Conservation (phyloP, 1,140 invertebrate genomes). For the Adelges cooleyi region DNA sequence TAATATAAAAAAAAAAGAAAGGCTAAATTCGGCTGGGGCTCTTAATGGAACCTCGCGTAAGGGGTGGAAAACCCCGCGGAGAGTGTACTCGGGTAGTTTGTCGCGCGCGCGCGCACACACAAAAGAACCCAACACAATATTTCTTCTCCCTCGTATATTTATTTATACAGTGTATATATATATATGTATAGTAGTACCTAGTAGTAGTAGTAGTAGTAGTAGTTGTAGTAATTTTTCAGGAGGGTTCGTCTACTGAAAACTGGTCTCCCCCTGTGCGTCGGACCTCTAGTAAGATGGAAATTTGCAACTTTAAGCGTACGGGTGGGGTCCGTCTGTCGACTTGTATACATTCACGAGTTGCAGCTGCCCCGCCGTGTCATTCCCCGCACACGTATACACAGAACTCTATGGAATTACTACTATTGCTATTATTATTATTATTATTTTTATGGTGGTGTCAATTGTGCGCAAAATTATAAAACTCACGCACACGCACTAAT, state of each 20-base stretch:
- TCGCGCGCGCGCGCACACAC: slow-evolving; percentile 17
- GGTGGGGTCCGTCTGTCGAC: slow-evolving; percentile 18
- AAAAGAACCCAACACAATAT: slow-evolving; percentile 27
- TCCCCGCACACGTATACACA: background rate
- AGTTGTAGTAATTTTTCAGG: background rate
- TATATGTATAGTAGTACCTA: no score
- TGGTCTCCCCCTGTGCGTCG: slow-evolving; percentile 6
- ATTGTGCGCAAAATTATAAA: background rate
- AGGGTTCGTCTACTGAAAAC: slow-evolving; percentile 17
- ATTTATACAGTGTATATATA: no score
- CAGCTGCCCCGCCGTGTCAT: slow-evolving; percentile 23
- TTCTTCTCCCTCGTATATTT: slow-evolving; percentile 11
- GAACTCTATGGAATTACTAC: background rate
- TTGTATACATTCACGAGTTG: slow-evolving; percentile 21
- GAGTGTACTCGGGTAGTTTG: slow-evolving; percentile 8
- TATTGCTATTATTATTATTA: background rate
- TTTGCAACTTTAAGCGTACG: slow-evolving; percentile 25
- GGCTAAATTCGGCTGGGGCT: slow-evolving; percentile 24
- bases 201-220: no score
- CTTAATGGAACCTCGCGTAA: slow-evolving; percentile 22
- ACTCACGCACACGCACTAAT: background rate
- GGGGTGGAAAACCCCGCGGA: slow-evolving; percentile 20
- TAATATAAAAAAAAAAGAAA: slow-evolving; percentile 23
- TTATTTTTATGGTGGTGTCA: background rate
- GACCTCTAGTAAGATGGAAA: slow-evolving; percentile 17